Evolutionary conservation across 2,797 vertebrate genomes (phyloP).

Genomic region (Acestrorhynchus altus): DNA sequence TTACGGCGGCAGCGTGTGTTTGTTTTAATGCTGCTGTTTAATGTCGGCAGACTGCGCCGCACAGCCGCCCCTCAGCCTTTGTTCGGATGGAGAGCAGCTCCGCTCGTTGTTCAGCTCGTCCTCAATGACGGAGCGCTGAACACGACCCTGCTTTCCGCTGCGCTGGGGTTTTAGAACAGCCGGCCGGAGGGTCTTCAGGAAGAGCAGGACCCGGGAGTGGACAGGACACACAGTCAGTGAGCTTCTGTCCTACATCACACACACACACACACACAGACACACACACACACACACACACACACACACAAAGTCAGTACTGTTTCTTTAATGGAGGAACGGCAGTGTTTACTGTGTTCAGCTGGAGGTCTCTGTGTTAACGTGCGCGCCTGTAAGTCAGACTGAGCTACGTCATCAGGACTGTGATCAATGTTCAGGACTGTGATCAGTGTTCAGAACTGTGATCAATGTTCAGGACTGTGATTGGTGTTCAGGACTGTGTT

Average conservation of each 20-base stretch:
- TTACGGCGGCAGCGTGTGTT: slow-evolving; percentile 55
- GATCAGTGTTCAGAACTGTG: too few species aligned
- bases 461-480: too few species aligned
- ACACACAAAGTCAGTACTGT: background rate
- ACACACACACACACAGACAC: background rate
- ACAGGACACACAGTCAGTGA: slow-evolving; percentile 24
- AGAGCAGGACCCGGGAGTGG: slow-evolving; percentile 43
- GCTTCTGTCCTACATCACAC: background rate
- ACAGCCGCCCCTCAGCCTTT: slow-evolving; percentile 40
- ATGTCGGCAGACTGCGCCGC: slow-evolving; percentile 54
- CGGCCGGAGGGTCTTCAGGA: slow-evolving; percentile 5
- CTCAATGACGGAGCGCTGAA: background rate
- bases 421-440: too few species aligned
- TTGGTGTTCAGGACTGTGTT: too few species aligned
- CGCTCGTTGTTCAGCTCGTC: slow-evolving; percentile 15
- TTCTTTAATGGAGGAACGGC: background rate
- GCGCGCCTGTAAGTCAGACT: background rate
- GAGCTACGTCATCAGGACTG: slow-evolving; percentile 12
- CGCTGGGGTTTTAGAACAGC: background rate
- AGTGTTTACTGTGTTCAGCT: slow-evolving; percentile 29
- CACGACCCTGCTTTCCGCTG: background rate
- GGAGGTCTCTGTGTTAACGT: slow-evolving; percentile 15
- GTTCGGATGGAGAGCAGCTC: slow-evolving; percentile 39
- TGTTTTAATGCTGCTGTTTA: slow-evolving; percentile 52
- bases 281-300: background rate